Base-by-base conservation (phyloP, 2,888 invertebrate genomes). In the Physocephala rufipes region DNA sequence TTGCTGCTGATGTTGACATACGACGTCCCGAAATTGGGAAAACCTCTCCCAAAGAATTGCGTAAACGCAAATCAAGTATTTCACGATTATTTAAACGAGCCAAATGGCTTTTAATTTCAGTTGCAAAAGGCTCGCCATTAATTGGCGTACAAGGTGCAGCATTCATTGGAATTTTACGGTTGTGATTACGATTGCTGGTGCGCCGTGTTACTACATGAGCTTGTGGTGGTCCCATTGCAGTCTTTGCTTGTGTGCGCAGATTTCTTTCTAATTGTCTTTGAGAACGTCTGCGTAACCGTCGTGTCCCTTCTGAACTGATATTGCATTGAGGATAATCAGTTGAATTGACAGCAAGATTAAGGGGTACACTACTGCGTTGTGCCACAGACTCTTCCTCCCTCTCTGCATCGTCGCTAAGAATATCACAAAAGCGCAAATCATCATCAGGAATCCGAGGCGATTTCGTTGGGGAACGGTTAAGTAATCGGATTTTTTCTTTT, bases 1-100 rank as follows among this genome's bases (percentile, higher is more conserved):
- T 49, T 15, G 24, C 4, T 21, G 53, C 21, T 9, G 21, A 21
- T 7, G n/a, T 15, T 1, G 65, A 51, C 13, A 13, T 55, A 3
- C 75, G 74, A 0, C 77, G 76, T 51, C 76, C 78, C 19, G 78
- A 76, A 0, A 78, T 2, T 0, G 77, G 70, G 70, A 74, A 69
- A 3, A 77, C 51, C 26, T 69, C 71, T 13, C 78, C 78, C 51
- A 76, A 15, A 0, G 84, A 84, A 51, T 79, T 79, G 4, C 81
- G 82, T 68, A 81, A 84, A 1, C 82, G 79, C 36, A 83, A 74
- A 74, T 83, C 82, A 2, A 83, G 73, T 67, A 83, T 81, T 75
- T 83, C 82, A 66, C 79, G 79, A 72, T 84, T 81, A 61, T 79
- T 84, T 76, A 84, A 78, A 12, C 81, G 78, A 0, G 76, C 77